phyloP scores from a whole-genome alignment of 2,888 invertebrate genomes.

The Ernsta delagoae region DNA sequence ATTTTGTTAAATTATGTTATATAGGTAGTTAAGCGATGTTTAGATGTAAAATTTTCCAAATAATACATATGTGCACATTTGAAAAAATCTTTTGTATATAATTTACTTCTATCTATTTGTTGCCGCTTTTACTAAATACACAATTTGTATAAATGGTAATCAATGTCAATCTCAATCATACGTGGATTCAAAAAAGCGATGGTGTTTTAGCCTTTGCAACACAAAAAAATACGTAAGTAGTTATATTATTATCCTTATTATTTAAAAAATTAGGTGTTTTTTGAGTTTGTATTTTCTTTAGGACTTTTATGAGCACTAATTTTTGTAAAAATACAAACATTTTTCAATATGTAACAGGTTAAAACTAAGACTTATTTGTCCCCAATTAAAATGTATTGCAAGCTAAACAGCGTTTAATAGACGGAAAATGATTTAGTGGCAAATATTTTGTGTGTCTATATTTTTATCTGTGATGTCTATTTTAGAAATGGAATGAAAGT shows the following conservation, averaged over 20 bases:
- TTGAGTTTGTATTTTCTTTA: too few species aligned
- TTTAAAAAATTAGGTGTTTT: too few species aligned
- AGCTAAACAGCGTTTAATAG: slow-evolving; percentile 51
- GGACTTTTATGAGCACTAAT: too few species aligned
- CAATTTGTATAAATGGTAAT: neutral
- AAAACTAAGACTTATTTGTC: neutral
- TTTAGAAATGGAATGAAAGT: slow-evolving; percentile 64
- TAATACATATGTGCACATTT: slow-evolving; percentile 3
- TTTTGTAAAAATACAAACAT: too few species aligned
- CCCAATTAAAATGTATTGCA: slow-evolving; percentile 22
- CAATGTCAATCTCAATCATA: neutral
- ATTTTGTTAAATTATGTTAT: neutral
- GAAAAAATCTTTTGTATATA: slow-evolving; percentile 20
- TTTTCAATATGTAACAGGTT: too few species aligned
- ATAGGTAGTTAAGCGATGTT: neutral
- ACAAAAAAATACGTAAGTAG: too few species aligned
- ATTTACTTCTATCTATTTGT: neutral
- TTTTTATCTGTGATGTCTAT: slow-evolving; percentile 82
- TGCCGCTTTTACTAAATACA: neutral
- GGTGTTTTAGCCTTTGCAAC: neutral
- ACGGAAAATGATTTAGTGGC: slow-evolving; percentile 56
- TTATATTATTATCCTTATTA: too few species aligned
- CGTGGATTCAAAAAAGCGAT: neutral
- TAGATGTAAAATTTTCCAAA: neutral
- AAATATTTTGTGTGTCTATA: slow-evolving; percentile 76